Percentiles rank a stretch among this genome's conserved stretches.
These are phyloP conservation scores for Polyommatus icarus DNA, from an alignment of 2,888 invertebrate genomes.

Conservation along the genomic window DNA sequence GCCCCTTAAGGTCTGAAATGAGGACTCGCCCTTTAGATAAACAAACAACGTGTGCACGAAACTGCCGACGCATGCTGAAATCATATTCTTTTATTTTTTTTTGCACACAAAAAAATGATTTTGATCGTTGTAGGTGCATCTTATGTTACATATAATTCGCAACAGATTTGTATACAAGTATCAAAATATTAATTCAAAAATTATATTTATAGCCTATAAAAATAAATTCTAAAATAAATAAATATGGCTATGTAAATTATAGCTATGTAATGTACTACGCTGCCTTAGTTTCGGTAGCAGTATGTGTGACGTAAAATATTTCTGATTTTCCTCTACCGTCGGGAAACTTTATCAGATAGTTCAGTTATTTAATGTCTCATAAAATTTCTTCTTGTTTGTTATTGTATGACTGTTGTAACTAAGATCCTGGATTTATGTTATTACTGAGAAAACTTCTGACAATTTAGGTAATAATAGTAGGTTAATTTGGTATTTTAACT, in stretches of 20 bases:
- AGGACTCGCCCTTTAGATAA: constrained; percentile 77
- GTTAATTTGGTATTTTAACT: neutral
- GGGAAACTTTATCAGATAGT: constrained; percentile 10
- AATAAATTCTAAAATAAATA: too few relatives aligned
- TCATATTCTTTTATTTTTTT: constrained; percentile 71
- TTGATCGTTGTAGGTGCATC: neutral
- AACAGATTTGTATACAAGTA: neutral
- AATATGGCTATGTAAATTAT: too few relatives aligned
- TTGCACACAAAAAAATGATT: constrained; percentile 36
- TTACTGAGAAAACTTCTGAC: neutral
- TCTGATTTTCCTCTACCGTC: neutral
- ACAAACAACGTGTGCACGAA: constrained; percentile 78
- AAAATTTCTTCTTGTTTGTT: constrained; percentile 52
- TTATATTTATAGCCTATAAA: too few relatives aligned
- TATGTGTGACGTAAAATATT: neutral
- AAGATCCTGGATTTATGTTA: neutral
- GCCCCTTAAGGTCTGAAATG: constrained; percentile 76
- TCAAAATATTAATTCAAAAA: too few relatives aligned
- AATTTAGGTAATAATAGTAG: neutral
- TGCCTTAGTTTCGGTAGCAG: too few relatives aligned
- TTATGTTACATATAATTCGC: neutral
- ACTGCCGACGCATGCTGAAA: constrained; percentile 72
- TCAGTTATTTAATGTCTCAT: constrained; percentile 43
- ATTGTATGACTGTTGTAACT: neutral
- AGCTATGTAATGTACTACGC: too few relatives aligned